phyloP scores from a whole-genome alignment of 1,140 invertebrate species.

The Sweltsa coloradensis region DNA sequence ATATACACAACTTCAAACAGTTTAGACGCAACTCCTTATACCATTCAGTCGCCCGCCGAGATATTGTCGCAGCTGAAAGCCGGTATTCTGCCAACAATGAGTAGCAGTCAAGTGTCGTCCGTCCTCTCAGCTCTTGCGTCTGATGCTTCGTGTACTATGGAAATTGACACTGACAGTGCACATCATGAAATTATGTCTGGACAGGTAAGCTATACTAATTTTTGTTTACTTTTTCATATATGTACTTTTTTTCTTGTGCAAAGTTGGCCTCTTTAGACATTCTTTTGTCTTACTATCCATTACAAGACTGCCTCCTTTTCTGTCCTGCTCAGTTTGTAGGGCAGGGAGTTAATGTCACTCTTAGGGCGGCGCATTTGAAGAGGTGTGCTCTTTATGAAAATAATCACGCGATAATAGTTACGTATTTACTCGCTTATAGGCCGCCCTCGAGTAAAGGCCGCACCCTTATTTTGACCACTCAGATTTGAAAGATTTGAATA shows the following conservation, averaged over 20 bases:
- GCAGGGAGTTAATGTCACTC: no score
- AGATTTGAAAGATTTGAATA: no score
- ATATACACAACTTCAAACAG: not conserved
- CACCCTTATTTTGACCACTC: no score
- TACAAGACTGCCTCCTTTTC: no score
- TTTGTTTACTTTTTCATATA: not conserved
- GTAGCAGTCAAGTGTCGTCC: slow-evolving; percentile 13
- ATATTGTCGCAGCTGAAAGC: slow-evolving; percentile 9
- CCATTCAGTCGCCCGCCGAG: slow-evolving; percentile 9
- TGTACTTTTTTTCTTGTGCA: not conserved
- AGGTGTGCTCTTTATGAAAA: no score
- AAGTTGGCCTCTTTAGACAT: no score
- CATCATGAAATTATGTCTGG: slow-evolving; percentile 6
- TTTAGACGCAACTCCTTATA: slow-evolving; percentile 1
- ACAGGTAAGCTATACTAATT: not conserved
- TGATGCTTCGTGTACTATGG: slow-evolving; percentile 3
- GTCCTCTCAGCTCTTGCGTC: slow-evolving; percentile 9
- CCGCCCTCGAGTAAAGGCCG: no score
- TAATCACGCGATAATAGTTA: no score
- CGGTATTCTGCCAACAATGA: slow-evolving; percentile 10
- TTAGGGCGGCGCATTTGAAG: no score
- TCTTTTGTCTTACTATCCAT: no score
- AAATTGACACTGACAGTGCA: slow-evolving; percentile 5
- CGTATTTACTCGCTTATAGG: no score
- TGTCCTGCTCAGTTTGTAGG: no score